Evolutionary conservation across 2,888 invertebrate genomes (phyloP), one percentile per base, ranked within the genome.

Genomic region (Drosophila histrio): DNA sequence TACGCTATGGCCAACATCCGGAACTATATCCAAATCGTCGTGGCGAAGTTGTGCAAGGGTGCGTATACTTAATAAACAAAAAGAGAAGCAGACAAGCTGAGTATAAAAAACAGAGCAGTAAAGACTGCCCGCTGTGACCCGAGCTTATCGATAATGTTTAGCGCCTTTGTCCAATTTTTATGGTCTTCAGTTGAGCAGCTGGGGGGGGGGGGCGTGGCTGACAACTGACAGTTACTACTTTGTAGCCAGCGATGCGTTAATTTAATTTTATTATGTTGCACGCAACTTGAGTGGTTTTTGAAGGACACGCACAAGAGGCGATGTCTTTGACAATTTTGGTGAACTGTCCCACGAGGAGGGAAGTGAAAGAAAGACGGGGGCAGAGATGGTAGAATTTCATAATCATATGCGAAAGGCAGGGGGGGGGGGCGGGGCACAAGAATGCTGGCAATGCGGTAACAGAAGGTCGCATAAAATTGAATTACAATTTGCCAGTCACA

Each of bases 1-100:
- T 96, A 53, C 94, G 97, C 71, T 97, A 97, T 90, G 97, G 97
- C n/a, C 97, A 97, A 89, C 97, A 97, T 93, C 97, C 97, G 32
- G 97, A 97, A 91, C 93, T 97, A 19, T 97, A 97, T 91, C 97
- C 97, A 0, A 97, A 97, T 90, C 93, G 97, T 74, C 93, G 97
- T 74, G 97, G 97, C 1, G 96, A 97, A 91, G 95, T 97, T 17
- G 96, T 97, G 1, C 95, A 96, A 60, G 97, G 97, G 94, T 96
- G 93, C 92, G 95, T 92, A 84, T 72, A 65, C 68, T 54, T 56
- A 63, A 79, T 63, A 24, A n/a, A 34, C 26, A 39, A 53, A 4
- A 28, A 7, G 9, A 39, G 2, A 49, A 11, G 13, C 26, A n/a
- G n/a, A 11, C 7, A 34, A 11, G 3, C 13, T 13, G 7, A 6